phyloP scores from a whole-genome alignment of 1,140 invertebrate genomes.

The Portunus trituberculatus region DNA sequence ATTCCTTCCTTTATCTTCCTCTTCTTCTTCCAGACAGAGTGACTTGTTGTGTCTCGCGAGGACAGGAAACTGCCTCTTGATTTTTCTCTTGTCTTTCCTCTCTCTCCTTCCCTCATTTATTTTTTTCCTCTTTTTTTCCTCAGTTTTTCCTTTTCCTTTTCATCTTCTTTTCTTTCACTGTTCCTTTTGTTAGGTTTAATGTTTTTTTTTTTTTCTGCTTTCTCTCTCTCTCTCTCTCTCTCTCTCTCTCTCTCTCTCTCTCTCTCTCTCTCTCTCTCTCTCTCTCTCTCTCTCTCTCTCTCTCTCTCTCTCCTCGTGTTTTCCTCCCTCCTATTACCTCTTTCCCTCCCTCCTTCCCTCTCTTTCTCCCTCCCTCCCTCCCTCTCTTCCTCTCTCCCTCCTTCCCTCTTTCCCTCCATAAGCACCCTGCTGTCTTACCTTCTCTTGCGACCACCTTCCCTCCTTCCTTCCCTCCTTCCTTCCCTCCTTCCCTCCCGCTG shows the following conservation, averaged over 20 bases:
- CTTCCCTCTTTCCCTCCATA: neutral
- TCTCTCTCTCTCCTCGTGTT: neutral
- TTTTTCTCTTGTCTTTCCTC: neutral
- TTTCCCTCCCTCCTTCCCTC: neutral
- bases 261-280: neutral
- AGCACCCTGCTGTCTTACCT: neutral
- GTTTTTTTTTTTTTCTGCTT: neutral
- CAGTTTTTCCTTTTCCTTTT: no score
- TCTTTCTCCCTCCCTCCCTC: no score
- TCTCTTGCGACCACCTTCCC: neutral
- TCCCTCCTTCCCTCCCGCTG: neutral
- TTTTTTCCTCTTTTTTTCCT: neutral
- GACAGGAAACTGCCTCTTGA: neutral
- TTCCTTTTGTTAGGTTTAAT: neutral
- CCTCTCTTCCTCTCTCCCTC: neutral
- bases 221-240: neutral
- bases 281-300: neutral
- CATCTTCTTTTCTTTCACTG: neutral
- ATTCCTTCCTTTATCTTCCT: no score
- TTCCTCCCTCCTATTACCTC: neutral
- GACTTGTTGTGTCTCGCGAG: no score
- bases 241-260: neutral
- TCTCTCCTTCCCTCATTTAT: neutral
- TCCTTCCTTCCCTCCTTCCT: neutral
- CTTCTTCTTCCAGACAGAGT: no score